Evolutionary conservation across 2,797 vertebrate genomes (phyloP).

Genomic region (Scleropages formosus): DNA sequence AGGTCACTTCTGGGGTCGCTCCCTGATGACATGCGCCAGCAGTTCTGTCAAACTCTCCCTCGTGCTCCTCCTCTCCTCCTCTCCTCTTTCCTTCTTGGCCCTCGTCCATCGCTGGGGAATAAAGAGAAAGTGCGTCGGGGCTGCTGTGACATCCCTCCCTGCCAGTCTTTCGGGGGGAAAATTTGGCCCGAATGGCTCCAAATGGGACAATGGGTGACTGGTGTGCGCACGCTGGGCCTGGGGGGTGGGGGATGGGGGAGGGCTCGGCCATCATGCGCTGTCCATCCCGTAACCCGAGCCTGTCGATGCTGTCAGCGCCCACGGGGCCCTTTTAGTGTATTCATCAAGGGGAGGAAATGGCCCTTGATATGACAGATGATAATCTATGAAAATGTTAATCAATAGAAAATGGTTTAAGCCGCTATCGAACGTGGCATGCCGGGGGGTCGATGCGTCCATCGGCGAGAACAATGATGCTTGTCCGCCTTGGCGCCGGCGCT

Average conservation of each 20-base stretch:
- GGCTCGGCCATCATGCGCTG: constrained; percentile 43
- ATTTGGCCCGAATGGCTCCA: constrained; percentile 85
- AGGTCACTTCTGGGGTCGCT: not conserved
- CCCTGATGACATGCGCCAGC: not conserved
- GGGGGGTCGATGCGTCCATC: constrained; percentile 94
- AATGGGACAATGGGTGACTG: constrained; percentile 82
- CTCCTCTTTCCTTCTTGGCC: no score
- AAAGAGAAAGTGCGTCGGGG: no score
- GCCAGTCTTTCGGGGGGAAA: constrained; percentile 85
- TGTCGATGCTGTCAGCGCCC: not conserved
- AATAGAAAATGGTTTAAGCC: constrained; percentile 98
- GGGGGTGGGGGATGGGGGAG: constrained; percentile 66
- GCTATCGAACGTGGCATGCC: constrained; percentile 78
- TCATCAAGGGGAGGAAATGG: constrained; percentile 80
- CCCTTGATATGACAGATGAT: constrained; percentile 98
- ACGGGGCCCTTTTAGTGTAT: constrained; percentile 77
- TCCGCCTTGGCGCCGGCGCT: constrained; percentile 90
- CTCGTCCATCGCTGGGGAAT: not conserved
- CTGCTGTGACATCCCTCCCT: not conserved
- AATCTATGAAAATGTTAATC: constrained; percentile 99
- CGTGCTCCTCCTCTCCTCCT: not conserved
- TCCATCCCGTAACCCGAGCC: constrained; percentile 22
- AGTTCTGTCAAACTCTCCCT: not conserved
- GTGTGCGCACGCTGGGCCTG: constrained; percentile 39
- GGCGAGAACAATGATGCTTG: constrained; percentile 93